Base-by-base conservation (phyloP, 2,113 vertebrate species). In the Pachyramphus minor region DNA sequence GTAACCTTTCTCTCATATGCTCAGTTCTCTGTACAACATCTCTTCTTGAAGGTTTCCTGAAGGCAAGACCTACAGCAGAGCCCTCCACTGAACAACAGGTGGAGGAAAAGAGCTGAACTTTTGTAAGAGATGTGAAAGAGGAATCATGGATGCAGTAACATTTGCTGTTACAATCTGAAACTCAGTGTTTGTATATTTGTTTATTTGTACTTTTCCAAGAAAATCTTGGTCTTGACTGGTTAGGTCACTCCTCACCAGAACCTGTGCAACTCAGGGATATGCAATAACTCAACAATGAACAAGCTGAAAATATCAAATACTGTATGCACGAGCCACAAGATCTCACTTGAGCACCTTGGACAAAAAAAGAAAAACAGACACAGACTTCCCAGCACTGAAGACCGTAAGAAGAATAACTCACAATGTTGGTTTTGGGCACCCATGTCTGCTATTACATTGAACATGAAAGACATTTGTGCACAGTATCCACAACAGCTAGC, bases 321-420 rank as follows among this genome's bases (percentile, higher is more conserved):
- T 39, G 3, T 18, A 39, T 1, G 1, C 0, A 2, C 1, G 13
- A 74, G 47, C 44, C 14, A 53, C 21, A 69, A 64, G 30, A 62
- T 31, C 42, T 55, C 74, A 50, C 16, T 33, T 59, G 39, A 95
- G 56, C 42, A 59, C 5, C 9, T 47, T 55, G 42, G 42, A 78
- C 17, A 6, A 59, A 78, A 87, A 84, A 3, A 2, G 15, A 87
- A 30, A 66, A 73, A 67, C 8, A 68, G 28, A 69, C 6, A 66
- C 3, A 41, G n/a, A 9, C 42, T 84, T 89, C 35, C 11, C 10
- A 59, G 30, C 45, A 53, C 44, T 39, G 58, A 88, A 68, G 11
- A 45, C 24, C 3, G 0, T 7, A 89, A 39, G 37, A 42, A 92
- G n/a, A 81, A 17, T 41, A 89, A 74, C 31, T 42, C 15, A 39